Evolutionary conservation across 2,888 invertebrate species (phyloP).

Genomic region (Loripinus fragilis): DNA sequence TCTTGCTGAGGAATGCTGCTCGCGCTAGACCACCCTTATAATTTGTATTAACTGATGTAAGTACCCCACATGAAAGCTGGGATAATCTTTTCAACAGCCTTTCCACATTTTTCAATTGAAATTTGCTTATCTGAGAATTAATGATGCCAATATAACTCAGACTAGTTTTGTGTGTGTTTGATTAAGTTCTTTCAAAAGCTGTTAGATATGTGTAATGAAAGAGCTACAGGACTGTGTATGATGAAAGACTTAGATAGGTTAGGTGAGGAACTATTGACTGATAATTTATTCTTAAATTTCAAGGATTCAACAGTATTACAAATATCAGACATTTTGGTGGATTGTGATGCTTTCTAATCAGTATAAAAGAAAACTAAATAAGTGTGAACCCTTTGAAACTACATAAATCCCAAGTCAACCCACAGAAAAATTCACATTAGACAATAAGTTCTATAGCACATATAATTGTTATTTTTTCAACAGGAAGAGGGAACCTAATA

Average conservation of each 20-base stretch:
- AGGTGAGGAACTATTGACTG: background rate
- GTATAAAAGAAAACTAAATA: background rate
- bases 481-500: background rate
- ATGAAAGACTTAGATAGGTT: background rate
- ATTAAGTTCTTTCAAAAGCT: background rate
- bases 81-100: background rate
- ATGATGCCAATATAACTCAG: background rate
- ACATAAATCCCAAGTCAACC: background rate
- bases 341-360: background rate
- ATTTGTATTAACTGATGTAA: background rate
- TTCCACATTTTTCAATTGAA: conserved; percentile 1
- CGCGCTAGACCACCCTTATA: background rate
- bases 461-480: background rate
- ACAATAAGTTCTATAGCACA: conserved; percentile 8
- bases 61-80: background rate
- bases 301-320: background rate
- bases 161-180: background rate
- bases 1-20: background rate
- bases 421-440: background rate
- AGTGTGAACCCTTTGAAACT: background rate
- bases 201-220: background rate
- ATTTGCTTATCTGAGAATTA: background rate
- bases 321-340: background rate
- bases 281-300: conserved; percentile 5
- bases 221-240: background rate